These are phyloP conservation scores for Troilus luridus DNA, from an alignment of 2,888 invertebrate species.

Conservation along the genomic window DNA sequence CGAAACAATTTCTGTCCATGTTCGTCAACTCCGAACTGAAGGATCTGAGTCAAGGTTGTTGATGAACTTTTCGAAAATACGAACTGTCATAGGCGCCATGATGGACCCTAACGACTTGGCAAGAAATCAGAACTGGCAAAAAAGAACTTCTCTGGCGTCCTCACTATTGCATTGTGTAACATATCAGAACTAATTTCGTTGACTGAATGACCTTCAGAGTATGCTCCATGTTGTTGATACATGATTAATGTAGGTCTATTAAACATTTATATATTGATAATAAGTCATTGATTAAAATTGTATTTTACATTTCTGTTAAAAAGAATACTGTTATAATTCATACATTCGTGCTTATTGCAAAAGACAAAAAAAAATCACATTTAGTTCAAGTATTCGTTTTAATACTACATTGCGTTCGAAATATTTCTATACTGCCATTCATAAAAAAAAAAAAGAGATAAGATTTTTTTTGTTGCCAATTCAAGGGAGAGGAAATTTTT, in stretches of 20 bases:
- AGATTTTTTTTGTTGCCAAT: background rate
- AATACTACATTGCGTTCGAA: background rate
- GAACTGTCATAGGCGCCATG: conserved; percentile 27
- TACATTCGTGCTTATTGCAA: background rate
- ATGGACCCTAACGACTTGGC: background rate
- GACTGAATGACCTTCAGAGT: background rate
- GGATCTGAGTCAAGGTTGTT: background rate
- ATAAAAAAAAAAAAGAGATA: background rate
- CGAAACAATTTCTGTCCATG: background rate
- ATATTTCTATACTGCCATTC: background rate
- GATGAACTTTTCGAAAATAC: conserved; percentile 6
- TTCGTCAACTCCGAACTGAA: background rate
- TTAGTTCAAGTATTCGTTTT: background rate
- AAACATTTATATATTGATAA: too few species aligned
- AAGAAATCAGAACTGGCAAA: background rate
- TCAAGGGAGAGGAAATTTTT: background rate
- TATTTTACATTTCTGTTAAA: background rate
- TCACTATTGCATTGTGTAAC: conserved; percentile 7
- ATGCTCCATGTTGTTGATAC: background rate
- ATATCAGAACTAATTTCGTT: background rate
- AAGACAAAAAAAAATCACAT: background rate
- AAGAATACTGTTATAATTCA: background rate
- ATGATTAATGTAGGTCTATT: background rate
- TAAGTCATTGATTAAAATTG: background rate
- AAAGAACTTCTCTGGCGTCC: background rate